phyloP scores from a whole-genome alignment of 2,113 vertebrate genomes.

The Lophius piscatorius region DNA sequence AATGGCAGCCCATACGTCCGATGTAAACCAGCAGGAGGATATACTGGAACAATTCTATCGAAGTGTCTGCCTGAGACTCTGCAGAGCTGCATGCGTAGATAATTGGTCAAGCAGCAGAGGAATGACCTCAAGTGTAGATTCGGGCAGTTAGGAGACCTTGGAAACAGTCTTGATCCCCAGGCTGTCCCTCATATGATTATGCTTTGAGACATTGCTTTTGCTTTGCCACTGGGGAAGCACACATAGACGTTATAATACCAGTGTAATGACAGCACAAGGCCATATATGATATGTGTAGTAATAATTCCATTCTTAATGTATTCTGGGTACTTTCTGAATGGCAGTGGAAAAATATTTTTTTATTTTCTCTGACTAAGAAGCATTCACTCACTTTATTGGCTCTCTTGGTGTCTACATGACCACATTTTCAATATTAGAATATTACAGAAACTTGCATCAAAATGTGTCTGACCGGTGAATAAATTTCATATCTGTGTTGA shows the following conservation, averaged over 20 bases:
- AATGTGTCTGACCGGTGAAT: conserved; percentile 23
- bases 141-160: conserved; percentile 72
- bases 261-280: conserved; percentile 33
- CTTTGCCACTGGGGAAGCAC: conserved; percentile 21
- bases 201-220: conserved; percentile 40
- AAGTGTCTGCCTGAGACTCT: conserved; percentile 66
- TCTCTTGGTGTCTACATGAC: conserved; percentile 14
- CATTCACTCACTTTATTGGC: conserved; percentile 8
- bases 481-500: conserved; percentile 27
- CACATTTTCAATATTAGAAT: conserved; percentile 20
- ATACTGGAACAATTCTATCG: conserved; percentile 68
- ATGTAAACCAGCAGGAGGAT: conserved; percentile 71
- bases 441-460: conserved; percentile 25
- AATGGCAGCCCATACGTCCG: conserved; percentile 67
- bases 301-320: conserved; percentile 32
- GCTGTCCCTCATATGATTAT: conserved; percentile 60
- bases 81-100: conserved; percentile 66
- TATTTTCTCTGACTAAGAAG: neutral
- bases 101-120: conserved; percentile 72
- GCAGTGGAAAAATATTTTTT: conserved; percentile 11
- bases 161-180: conserved; percentile 60
- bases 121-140: conserved; percentile 74
- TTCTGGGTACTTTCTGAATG: conserved; percentile 12
- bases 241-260: conserved; percentile 18
- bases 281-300: conserved; percentile 21